Percentiles rank a stretch among this genome's conserved stretches.
Evolutionary conservation across 2,797 vertebrate genomes (phyloP).

Genomic region (Sebastes matsubarae): DNA sequence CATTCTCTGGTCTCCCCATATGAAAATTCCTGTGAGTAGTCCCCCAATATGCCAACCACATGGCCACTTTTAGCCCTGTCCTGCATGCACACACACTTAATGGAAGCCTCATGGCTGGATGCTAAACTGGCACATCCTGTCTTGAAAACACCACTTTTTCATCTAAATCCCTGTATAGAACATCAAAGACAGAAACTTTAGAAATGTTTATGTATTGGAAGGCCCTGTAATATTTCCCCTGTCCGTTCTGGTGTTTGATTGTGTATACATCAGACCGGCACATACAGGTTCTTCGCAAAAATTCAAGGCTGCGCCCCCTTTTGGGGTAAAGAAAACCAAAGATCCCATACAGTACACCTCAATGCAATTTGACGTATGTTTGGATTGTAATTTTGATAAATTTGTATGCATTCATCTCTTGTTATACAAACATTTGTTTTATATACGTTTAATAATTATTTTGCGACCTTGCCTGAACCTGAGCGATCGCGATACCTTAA

Average conservation of each 20-base stretch:
- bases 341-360: no score
- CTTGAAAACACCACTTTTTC: conserved; percentile 30
- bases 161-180: conserved; percentile 21
- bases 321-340: no score
- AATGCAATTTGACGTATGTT: no score
- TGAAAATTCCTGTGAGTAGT: conserved; percentile 41
- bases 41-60: conserved; percentile 62
- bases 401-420: no score
- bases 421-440: no score
- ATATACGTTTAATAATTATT: no score
- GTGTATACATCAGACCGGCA: no score
- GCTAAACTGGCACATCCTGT: conserved; percentile 32
- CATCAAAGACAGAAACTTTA: background rate
- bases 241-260: background rate
- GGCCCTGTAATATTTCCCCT: background rate
- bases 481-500: no score
- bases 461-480: no score
- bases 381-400: no score
- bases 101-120: conserved; percentile 49
- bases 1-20: conserved; percentile 21
- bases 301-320: no score
- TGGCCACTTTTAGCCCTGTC: conserved; percentile 44
- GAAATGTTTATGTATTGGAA: background rate
- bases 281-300: no score
- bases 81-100: conserved; percentile 36